Conservation (phyloP, 1,140 invertebrate species). For the Hyphantria cunea region DNA sequence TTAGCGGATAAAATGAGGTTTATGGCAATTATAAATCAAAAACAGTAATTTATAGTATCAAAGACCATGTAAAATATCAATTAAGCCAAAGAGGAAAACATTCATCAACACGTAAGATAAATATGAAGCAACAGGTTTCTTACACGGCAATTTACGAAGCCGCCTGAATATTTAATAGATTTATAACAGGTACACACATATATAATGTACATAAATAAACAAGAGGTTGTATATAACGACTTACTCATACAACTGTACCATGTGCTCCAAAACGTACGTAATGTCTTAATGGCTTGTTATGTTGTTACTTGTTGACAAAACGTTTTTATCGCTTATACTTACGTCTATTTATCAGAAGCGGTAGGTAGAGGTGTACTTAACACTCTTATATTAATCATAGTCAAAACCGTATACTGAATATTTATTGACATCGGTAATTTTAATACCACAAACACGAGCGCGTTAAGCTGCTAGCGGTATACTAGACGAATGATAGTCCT, state of each 20-base stretch:
- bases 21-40: conserved; percentile 32
- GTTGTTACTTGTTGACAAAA: no score
- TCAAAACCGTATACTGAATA: no score
- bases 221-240: not conserved
- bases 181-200: not conserved
- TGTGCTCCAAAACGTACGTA: not conserved
- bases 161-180: not conserved
- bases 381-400: no score
- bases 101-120: conserved; percentile 11
- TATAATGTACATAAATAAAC: not conserved
- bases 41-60: conserved; percentile 12
- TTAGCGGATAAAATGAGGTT: conserved; percentile 24
- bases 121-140: conserved; percentile 10
- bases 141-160: not conserved
- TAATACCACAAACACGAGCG: no score
- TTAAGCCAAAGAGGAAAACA: conserved; percentile 23
- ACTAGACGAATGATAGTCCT: no score
- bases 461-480: no score
- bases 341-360: no score
- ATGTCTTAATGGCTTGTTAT: no score
- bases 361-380: no score
- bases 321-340: no score
- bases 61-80: conserved; percentile 23
- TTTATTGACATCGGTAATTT: no score
- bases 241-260: conserved; percentile 14